Percentiles rank a stretch among this genome's conserved stretches.
These are phyloP conservation scores for Triplophysa rosa DNA, from an alignment of 2,113 vertebrate species.

Conservation along the genomic window DNA sequence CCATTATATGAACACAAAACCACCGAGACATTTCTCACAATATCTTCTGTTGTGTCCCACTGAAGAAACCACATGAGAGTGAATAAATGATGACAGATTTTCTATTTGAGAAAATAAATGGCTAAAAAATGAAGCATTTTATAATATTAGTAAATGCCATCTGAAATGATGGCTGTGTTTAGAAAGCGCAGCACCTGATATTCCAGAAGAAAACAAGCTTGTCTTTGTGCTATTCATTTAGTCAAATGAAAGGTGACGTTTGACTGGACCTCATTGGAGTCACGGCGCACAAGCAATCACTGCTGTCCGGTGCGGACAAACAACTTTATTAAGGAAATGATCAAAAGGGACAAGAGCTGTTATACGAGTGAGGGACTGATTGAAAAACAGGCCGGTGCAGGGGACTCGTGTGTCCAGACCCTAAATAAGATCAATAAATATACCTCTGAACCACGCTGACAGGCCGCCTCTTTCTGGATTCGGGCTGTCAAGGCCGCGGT, in stretches of 20 bases:
- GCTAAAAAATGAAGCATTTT: background rate
- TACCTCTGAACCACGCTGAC: background rate
- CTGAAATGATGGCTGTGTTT: slow-evolving; percentile 1
- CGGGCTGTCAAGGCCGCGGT: background rate
- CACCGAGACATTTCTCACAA: too few relatives aligned
- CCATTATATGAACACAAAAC: too few relatives aligned
- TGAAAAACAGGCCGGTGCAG: slow-evolving; percentile 18
- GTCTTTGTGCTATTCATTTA: slow-evolving; percentile 46
- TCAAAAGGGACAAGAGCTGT: slow-evolving; percentile 38
- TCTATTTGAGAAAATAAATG: too few relatives aligned
- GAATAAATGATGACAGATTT: too few relatives aligned
- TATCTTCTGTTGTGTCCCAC: too few relatives aligned
- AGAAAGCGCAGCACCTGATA: slow-evolving; percentile 30
- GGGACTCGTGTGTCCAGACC: background rate
- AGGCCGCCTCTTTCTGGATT: background rate
- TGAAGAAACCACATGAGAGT: too few relatives aligned
- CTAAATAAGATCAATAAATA: slow-evolving; percentile 42
- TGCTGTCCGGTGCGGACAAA: slow-evolving; percentile 30
- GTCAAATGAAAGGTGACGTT: slow-evolving; percentile 57
- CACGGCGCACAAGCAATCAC: slow-evolving; percentile 45
- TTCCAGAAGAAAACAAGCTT: slow-evolving; percentile 33
- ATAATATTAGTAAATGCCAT: background rate
- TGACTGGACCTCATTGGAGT: slow-evolving; percentile 47
- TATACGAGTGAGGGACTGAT: slow-evolving; percentile 5
- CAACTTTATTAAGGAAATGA: slow-evolving; percentile 58